These are phyloP conservation scores for Palythoa caribaeorum DNA, from an alignment of 92 coral and sea anemone genomes.

Conservation along the genomic window DNA sequence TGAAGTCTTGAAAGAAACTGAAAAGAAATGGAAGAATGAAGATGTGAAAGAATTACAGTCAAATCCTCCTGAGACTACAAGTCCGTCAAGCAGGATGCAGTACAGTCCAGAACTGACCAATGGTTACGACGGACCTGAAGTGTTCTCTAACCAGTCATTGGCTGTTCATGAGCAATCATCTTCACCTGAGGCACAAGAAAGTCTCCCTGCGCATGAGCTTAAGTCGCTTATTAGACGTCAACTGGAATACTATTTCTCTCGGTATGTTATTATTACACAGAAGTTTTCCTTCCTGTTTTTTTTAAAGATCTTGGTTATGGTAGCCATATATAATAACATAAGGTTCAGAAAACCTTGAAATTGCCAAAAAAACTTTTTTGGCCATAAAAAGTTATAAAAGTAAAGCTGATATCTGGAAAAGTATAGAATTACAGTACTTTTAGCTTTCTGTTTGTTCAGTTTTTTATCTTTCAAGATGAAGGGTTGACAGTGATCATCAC, in stretches of 20 bases:
- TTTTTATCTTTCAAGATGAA: no score
- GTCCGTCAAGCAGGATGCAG: constrained; percentile 73
- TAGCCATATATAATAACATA: no score
- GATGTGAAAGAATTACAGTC: constrained; percentile 52
- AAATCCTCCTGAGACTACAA: constrained; percentile 42
- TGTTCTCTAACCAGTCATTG: constrained; percentile 33
- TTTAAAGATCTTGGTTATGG: no score
- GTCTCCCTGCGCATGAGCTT: constrained; percentile 78
- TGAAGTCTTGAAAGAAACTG: constrained; percentile 50
- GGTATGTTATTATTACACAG: neutral
- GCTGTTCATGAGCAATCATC: constrained; percentile 40
- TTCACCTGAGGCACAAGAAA: constrained; percentile 80
- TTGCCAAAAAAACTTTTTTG: no score
- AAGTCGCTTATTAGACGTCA: constrained; percentile 83
- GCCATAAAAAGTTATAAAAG: no score
- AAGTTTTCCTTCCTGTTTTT: no score
- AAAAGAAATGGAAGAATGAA: constrained; percentile 70
- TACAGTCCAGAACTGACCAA: constrained; percentile 84
- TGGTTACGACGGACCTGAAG: constrained; percentile 73
- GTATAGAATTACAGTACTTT: no score
- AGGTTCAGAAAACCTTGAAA: no score
- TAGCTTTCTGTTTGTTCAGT: no score
- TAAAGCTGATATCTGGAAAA: no score
- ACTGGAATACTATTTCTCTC: constrained; percentile 93
- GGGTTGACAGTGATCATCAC: no score